A percentile compares a stretch with the other conserved stretches of the same genome.
Evolutionary conservation across 1,140 invertebrate genomes (phyloP).

Genomic region (Lordiphosa mommai): DNA sequence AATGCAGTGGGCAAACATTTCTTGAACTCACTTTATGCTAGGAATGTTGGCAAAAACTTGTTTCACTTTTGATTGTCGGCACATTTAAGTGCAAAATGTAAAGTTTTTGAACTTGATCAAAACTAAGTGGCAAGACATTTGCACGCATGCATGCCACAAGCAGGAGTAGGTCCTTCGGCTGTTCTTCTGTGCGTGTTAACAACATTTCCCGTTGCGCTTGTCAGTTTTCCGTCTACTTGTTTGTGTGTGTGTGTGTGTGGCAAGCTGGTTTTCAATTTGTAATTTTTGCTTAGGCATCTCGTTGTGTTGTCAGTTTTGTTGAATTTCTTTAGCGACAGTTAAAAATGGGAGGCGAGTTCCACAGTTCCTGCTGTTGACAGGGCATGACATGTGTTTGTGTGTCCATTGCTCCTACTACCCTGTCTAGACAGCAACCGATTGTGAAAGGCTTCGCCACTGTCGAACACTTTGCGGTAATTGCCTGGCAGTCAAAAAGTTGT

Average conservation of each 20-base stretch:
- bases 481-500: background rate
- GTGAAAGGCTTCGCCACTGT: background rate
- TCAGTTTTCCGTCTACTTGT: conserved; percentile 16
- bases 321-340: conserved; percentile 46
- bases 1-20: too few relatives aligned
- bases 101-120: conserved; percentile 63
- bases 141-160: conserved; percentile 56
- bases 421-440: conserved; percentile 31
- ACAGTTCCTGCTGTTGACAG: conserved; percentile 32
- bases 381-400: conserved; percentile 2
- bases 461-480: background rate
- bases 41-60: conserved; percentile 39
- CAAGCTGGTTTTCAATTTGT: conserved; percentile 45
- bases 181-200: conserved; percentile 16
- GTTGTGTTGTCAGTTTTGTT: conserved; percentile 37
- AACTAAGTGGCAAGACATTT: conserved; percentile 65
- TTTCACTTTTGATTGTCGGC: conserved; percentile 65
- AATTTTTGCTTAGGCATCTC: conserved; percentile 33
- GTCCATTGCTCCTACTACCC: conserved; percentile 13
- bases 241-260: background rate
- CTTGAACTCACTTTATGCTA: too few relatives aligned
- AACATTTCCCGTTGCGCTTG: conserved; percentile 26
- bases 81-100: conserved; percentile 65
- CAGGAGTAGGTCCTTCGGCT: conserved; percentile 12
- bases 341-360: conserved; percentile 17